phyloP scores from a whole-genome alignment of 2,888 invertebrate genomes.

The Andrena trimmerana region DNA sequence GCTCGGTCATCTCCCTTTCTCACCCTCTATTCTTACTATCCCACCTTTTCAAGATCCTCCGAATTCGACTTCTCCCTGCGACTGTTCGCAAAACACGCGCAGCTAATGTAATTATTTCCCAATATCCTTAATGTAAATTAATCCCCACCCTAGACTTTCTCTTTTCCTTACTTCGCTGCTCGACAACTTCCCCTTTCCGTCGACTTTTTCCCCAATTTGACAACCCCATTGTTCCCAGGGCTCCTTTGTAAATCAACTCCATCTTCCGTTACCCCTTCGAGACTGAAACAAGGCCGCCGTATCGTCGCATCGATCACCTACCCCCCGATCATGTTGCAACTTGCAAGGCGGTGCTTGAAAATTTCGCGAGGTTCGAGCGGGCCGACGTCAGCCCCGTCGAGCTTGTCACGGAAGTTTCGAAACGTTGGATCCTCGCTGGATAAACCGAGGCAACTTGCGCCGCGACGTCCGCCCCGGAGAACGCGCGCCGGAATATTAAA shows the following conservation, averaged over 20 bases:
- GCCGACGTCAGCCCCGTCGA: constrained; percentile 32
- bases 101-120: no score
- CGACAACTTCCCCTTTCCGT: not conserved
- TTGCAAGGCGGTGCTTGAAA: not conserved
- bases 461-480: constrained; percentile 28
- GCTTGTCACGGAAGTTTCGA: constrained; percentile 53
- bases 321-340: constrained; percentile 1
- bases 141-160: not conserved
- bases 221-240: constrained; percentile 24
- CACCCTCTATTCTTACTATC: not conserved
- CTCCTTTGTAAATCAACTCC: constrained; percentile 27
- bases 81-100: not conserved
- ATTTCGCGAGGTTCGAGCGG: constrained; percentile 1
- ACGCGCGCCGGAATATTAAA: constrained; percentile 39
- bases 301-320: constrained; percentile 23
- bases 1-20: not conserved
- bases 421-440: constrained; percentile 39
- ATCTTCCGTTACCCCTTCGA: not conserved
- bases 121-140: no score
- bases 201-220: constrained; percentile 13
- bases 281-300: constrained; percentile 3
- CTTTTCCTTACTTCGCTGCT: not conserved
- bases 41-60: not conserved
- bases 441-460: constrained; percentile 37
- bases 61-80: not conserved